phyloP scores from a whole-genome alignment of 2,113 vertebrate genomes.

The Nibea albiflora region DNA sequence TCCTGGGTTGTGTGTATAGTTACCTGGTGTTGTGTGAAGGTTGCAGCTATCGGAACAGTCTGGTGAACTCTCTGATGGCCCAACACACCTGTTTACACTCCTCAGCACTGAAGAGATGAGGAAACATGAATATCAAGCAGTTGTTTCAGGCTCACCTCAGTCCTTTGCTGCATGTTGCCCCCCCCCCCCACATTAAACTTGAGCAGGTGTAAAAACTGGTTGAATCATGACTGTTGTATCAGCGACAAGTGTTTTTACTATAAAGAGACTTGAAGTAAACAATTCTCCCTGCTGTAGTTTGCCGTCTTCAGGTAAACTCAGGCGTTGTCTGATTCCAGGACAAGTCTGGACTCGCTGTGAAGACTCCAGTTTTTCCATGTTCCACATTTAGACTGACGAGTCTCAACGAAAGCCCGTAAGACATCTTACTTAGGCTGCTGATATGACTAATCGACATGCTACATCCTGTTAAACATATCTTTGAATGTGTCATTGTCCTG shows the following conservation, averaged over 20 bases:
- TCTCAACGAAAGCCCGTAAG: constrained; percentile 28
- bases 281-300: neutral
- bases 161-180: too few relatives aligned
- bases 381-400: constrained; percentile 17
- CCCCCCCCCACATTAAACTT: neutral
- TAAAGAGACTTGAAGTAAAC: neutral
- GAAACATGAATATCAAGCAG: neutral
- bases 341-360: constrained; percentile 49
- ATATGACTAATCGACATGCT: neutral
- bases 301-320: neutral
- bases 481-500: neutral
- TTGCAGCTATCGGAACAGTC: constrained; percentile 94
- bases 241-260: neutral
- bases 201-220: neutral
- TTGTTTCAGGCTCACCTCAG: too few relatives aligned
- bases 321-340: neutral
- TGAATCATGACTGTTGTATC: neutral
- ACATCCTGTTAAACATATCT: neutral
- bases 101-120: constrained; percentile 86
- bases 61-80: constrained; percentile 97
- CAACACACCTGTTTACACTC: constrained; percentile 99
- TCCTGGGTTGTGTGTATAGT: too few relatives aligned
- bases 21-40: constrained; percentile 80
- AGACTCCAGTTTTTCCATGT: constrained; percentile 23
- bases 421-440: neutral